Evolutionary conservation across 2,797 vertebrate species (phyloP).

Genomic region (Cuniculus paca): DNA sequence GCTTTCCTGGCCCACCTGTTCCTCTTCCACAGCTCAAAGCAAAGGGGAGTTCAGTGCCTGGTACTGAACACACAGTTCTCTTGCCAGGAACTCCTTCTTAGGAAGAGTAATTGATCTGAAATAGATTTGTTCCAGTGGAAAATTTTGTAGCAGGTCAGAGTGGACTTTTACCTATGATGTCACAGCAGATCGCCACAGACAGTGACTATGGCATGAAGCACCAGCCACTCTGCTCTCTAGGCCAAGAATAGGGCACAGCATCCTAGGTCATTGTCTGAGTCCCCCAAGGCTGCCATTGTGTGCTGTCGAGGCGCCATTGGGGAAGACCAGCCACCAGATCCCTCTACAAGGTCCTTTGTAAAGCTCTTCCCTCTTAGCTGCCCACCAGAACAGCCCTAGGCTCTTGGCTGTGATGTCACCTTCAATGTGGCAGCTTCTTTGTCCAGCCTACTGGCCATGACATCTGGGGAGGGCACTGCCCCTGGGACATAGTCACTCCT

Average conservation of each 20-base stretch:
- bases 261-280: neutral
- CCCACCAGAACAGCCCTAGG: accelerated
- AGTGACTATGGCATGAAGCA: neutral
- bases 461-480: neutral
- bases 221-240: too few species aligned
- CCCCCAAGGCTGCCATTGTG: accelerated
- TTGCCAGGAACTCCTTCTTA: neutral
- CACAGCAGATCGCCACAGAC: too few species aligned
- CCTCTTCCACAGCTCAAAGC: neutral
- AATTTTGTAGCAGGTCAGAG: neutral
- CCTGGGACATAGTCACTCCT: too few species aligned
- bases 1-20: neutral
- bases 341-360: accelerated
- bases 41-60: neutral
- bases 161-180: neutral
- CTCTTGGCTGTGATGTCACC: accelerated
- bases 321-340: too few species aligned
- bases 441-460: neutral
- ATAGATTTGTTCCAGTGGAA: neutral
- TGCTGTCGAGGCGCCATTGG: accelerated
- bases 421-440: neutral
- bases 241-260: accelerated
- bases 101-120: neutral
- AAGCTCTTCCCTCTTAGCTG: accelerated
- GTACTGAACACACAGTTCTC: too few species aligned